Base-by-base conservation (phyloP, 2,797 vertebrate genomes). In the Hipposideros larvatus region DNA sequence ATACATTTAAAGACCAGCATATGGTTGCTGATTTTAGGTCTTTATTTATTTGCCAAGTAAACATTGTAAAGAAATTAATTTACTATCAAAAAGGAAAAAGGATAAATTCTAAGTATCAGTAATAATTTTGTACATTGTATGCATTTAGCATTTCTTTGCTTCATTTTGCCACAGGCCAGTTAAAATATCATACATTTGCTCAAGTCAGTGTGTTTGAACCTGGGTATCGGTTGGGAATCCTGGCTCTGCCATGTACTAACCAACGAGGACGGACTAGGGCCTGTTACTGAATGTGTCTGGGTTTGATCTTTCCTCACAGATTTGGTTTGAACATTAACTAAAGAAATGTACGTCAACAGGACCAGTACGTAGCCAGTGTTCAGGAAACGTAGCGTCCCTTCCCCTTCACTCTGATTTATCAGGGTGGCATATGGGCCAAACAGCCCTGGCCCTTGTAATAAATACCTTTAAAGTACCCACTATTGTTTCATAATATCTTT, bases 391-490 rank as follows among this genome's bases (percentile, higher is more conserved):
- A 0, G 10, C 34, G 16, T 19, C 48, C 13, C 24, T 59, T 24
- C 31, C 3, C 2, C 59, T 7, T 9, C 10, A 15, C 8, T 26
- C 73, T 26, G 13, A 1, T 15, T 28, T 28, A 2, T 51, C 18
- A 4, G 5, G 16, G 31, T 26, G 51, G 0, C 15, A 0, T 0
- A 3, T 5, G 53, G 28, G 8, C 26, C 11, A 1, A 0, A 4
- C 0, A 11, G 59, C 16, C 66, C 4, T 2, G 26, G 4, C 14
- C 13, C 21, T 9, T 51, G 48, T 51, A 51, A 51, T 51, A 51
- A 51, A 51, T 51, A 51, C 48, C 48, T 3, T 51, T 14, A 51
- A 51, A 13, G 48, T 51, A 51, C 48, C 48, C 15, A 51, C 48
- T 15, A 51, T 4, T 22, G 9, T 6, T 37, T 10, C 34, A 5